A percentile compares a stretch with the other conserved stretches of the same genome.
These are phyloP conservation scores for Oncopodura yosiiana DNA, from an alignment of 1,140 invertebrate species.

Conservation along the genomic window DNA sequence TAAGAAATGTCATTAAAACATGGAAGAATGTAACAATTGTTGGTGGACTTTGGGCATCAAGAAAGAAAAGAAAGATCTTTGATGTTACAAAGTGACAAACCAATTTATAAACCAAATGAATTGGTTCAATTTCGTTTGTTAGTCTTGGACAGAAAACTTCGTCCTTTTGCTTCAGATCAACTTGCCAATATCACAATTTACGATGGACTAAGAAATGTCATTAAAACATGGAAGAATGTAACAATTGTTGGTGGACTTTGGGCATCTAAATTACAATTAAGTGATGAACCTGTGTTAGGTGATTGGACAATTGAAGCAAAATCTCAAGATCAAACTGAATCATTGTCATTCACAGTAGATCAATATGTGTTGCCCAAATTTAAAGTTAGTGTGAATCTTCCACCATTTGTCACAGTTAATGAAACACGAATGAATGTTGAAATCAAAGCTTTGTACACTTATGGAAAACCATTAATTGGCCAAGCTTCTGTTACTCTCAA, in stretches of 20 bases:
- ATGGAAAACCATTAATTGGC: slow-evolving; percentile 14
- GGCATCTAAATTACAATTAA: not conserved
- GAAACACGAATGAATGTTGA: slow-evolving; percentile 62
- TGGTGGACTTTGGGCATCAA: too few species aligned
- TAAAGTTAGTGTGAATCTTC: slow-evolving; percentile 67
- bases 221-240: not conserved
- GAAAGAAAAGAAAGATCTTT: slow-evolving; percentile 49
- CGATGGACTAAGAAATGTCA: slow-evolving; percentile 4
- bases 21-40: slow-evolving; percentile 56
- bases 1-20: slow-evolving; percentile 67
- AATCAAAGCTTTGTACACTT: slow-evolving; percentile 13
- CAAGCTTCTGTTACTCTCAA: not conserved
- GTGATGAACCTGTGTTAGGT: not conserved
- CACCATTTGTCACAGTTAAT: slow-evolving; percentile 66
- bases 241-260: not conserved
- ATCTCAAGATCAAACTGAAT: not conserved
- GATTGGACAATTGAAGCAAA: slow-evolving; percentile 1
- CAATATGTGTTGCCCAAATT: slow-evolving; percentile 88
- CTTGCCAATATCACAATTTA: slow-evolving; percentile 1
- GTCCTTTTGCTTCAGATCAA: slow-evolving; percentile 48
- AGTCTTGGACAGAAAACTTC: slow-evolving; percentile 60
- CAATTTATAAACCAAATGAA: slow-evolving; percentile 79
- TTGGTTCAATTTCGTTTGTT: slow-evolving; percentile 75
- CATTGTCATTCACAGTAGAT: too few species aligned
- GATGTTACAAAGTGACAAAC: slow-evolving; percentile 87